phyloP scores from a whole-genome alignment of 2,113 vertebrate species.

The Kryptolebias marmoratus region DNA sequence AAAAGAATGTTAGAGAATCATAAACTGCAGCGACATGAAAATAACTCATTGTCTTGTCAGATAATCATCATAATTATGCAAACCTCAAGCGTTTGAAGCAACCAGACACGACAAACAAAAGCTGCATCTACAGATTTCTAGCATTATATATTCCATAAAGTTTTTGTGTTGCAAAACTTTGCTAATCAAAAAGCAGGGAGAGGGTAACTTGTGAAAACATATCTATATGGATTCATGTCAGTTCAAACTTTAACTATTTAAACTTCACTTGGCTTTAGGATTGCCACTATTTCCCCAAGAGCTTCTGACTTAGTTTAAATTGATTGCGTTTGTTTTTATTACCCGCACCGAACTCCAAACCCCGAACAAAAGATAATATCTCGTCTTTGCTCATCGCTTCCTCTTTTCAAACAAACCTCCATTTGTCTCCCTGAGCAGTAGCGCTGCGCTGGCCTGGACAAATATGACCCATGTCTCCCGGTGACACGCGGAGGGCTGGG shows the following conservation, averaged over 20 bases:
- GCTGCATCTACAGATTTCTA: conserved; percentile 7
- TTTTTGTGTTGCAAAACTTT: not conserved
- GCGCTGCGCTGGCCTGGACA: conserved; percentile 68
- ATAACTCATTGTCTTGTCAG: not conserved
- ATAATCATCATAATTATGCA: conserved; percentile 6
- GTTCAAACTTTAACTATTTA: conserved; percentile 17
- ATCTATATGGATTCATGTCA: not conserved
- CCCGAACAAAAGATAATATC: conserved; percentile 62
- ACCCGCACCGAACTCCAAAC: conserved; percentile 46
- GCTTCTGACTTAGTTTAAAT: conserved; percentile 44
- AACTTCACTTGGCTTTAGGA: conserved; percentile 41
- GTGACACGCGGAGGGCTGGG: conserved; percentile 59
- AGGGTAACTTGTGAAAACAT: too few species aligned
- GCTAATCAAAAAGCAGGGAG: conserved; percentile 9
- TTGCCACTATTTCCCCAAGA: conserved; percentile 34
- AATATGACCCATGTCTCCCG: conserved; percentile 70
- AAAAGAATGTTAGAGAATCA: not conserved
- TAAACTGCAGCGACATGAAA: not conserved
- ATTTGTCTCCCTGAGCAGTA: conserved; percentile 67
- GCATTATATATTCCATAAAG: not conserved
- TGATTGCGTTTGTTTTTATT: conserved; percentile 58
- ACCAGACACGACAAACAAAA: conserved; percentile 21
- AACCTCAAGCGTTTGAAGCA: conserved; percentile 29
- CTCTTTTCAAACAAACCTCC: conserved; percentile 66
- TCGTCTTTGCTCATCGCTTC: conserved; percentile 60